phyloP scores from a whole-genome alignment of 1,140 invertebrate species.

The Bombus confusus region DNA sequence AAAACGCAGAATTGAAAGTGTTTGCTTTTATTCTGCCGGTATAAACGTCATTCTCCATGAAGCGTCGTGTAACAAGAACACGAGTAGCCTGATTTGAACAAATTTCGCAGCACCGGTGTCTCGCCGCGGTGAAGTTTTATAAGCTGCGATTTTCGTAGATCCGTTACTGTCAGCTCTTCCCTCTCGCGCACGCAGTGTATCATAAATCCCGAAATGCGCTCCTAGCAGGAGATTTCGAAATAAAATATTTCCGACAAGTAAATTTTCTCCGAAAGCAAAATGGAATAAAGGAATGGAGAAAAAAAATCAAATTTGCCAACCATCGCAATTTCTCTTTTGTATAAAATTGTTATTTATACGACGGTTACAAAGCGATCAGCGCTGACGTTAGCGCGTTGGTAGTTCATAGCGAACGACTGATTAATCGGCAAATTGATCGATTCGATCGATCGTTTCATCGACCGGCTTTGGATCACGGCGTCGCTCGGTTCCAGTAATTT shows the following conservation, averaged over 20 bases:
- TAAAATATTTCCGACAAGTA: background rate
- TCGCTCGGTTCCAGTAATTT: background rate
- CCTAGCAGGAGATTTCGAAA: background rate
- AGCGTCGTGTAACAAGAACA: background rate
- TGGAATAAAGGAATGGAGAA: too few relatives aligned
- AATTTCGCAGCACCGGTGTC: background rate
- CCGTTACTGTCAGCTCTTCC: conserved; percentile 24
- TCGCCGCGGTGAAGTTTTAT: background rate
- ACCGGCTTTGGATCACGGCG: background rate
- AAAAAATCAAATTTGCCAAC: too few relatives aligned
- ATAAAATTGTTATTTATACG: background rate
- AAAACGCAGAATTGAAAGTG: background rate
- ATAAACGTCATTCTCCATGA: background rate
- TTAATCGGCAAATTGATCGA: conserved; percentile 33
- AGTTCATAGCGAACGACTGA: background rate
- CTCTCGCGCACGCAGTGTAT: background rate
- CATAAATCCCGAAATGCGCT: conserved; percentile 24
- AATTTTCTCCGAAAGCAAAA: background rate
- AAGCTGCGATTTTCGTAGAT: background rate
- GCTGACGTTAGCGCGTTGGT: background rate
- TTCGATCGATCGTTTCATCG: conserved; percentile 19
- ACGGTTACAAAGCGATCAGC: background rate
- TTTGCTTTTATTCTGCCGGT: background rate
- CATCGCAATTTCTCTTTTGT: background rate
- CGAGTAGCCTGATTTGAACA: conserved; percentile 12